Conservation (phyloP, 2,888 invertebrate species). For the Agonopterix heracliana region DNA sequence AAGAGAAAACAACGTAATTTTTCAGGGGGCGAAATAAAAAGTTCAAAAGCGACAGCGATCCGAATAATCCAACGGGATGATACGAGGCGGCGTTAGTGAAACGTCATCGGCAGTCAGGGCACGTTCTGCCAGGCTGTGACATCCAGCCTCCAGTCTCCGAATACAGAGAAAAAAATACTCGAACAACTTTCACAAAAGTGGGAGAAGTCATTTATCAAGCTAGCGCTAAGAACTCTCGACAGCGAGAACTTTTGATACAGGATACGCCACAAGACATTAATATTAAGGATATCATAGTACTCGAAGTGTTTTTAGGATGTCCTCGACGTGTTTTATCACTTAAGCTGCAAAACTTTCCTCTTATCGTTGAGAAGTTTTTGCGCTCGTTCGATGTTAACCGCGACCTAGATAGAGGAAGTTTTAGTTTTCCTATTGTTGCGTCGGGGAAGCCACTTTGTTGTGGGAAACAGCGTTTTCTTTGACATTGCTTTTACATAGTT, state of each 20-base stretch:
- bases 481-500: slow-evolving; percentile 12
- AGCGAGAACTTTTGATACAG: slow-evolving; percentile 70
- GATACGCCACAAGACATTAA: slow-evolving; percentile 70
- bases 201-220: slow-evolving; percentile 73
- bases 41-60: slow-evolving; percentile 35
- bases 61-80: slow-evolving; percentile 42
- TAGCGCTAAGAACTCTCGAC: slow-evolving; percentile 71
- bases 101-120: slow-evolving; percentile 46
- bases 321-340: slow-evolving; percentile 65
- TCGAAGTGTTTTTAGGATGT: slow-evolving; percentile 59
- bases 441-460: slow-evolving; percentile 18
- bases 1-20: slow-evolving; percentile 13
- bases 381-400: slow-evolving; percentile 25
- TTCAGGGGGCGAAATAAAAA: slow-evolving; percentile 20
- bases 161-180: slow-evolving; percentile 47
- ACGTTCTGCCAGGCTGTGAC: slow-evolving; percentile 51
- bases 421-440: slow-evolving; percentile 24
- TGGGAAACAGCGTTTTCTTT: slow-evolving; percentile 16
- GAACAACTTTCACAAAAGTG: slow-evolving; percentile 62
- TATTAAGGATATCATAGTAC: slow-evolving; percentile 68
- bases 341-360: slow-evolving; percentile 56
- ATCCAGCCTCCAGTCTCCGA: slow-evolving; percentile 33
- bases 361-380: slow-evolving; percentile 43
- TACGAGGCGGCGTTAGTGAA: slow-evolving; percentile 39
- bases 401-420: slow-evolving; percentile 34